A percentile compares a stretch with the other conserved stretches of the same genome.
Evolutionary conservation across 2,113 vertebrate species (phyloP).

Genomic region (Puntigrus tetrazona): DNA sequence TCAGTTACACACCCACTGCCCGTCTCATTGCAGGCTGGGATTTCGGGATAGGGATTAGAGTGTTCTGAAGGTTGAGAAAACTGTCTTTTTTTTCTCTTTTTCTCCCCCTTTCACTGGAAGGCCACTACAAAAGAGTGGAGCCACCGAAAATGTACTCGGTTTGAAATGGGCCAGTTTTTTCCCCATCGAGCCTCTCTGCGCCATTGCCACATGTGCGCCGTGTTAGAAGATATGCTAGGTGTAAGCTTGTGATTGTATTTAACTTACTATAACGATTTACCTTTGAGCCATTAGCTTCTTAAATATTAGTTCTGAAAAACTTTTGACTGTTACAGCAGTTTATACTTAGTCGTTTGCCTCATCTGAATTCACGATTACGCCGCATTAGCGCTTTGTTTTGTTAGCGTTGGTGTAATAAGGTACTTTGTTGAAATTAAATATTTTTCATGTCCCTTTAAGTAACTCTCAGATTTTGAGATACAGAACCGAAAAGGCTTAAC

Average conservation of each 20-base stretch:
- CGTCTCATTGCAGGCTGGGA: constrained; percentile 68
- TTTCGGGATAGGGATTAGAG: constrained; percentile 71
- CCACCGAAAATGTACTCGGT: constrained; percentile 55
- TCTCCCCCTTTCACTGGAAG: constrained; percentile 16
- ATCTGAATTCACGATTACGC: not conserved
- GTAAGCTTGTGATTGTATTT: constrained; percentile 54
- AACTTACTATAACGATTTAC: constrained; percentile 10
- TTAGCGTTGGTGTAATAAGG: constrained; percentile 32
- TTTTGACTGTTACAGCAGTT: constrained; percentile 45
- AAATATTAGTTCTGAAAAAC: constrained; percentile 58
- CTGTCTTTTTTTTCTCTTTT: not conserved
- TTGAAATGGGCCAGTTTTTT: constrained; percentile 59
- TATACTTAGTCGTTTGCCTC: constrained; percentile 10
- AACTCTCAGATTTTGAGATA: constrained; percentile 32
- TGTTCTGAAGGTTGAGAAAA: constrained; percentile 62
- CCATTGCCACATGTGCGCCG: constrained; percentile 52
- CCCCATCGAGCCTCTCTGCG: constrained; percentile 52
- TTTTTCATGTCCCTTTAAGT: constrained; percentile 57
- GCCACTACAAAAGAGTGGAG: constrained; percentile 50
- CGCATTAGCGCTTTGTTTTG: not conserved
- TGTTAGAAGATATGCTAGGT: constrained; percentile 41
- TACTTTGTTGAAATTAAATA: constrained; percentile 64
- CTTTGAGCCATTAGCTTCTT: constrained; percentile 32
- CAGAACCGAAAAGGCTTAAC: constrained; percentile 60
- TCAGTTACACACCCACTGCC: constrained; percentile 78